These are phyloP conservation scores for Diplodus sargus DNA, from an alignment of 2,797 vertebrate genomes.

Conservation along the genomic window DNA sequence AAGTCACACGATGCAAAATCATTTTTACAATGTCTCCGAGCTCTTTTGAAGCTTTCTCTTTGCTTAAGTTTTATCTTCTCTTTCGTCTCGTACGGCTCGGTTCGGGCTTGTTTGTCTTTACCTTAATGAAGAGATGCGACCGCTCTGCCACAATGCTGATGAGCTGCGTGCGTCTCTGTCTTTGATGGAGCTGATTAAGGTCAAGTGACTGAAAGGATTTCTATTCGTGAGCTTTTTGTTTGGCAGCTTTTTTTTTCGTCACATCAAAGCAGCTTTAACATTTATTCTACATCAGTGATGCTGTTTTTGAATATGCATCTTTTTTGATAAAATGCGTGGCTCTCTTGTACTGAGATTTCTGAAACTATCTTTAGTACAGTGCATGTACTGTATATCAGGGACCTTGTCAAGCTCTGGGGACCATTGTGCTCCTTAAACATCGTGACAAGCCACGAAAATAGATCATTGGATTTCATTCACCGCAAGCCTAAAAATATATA, in stretches of 20 bases:
- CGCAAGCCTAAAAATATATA: conserved; percentile 75
- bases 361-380: conserved; percentile 74
- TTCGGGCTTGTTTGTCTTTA: neutral
- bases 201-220: conserved; percentile 54
- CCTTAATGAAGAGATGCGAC: neutral
- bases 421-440: conserved; percentile 72
- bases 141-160: conserved; percentile 1
- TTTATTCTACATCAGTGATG: conserved; percentile 41
- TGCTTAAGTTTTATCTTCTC: neutral
- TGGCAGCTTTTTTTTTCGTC: conserved; percentile 1
- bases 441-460: conserved; percentile 75
- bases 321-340: conserved; percentile 48
- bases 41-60: neutral
- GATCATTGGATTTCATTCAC: conserved; percentile 73
- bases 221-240: conserved; percentile 49
- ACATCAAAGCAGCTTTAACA: conserved; percentile 55
- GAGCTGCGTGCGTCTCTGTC: neutral
- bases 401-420: conserved; percentile 71
- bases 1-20: no score
- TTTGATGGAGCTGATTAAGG: conserved; percentile 42
- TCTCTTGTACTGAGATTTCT: conserved; percentile 49
- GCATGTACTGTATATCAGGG: conserved; percentile 60
- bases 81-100: neutral
- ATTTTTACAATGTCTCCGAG: neutral
- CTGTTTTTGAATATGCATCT: conserved; percentile 39